These are phyloP conservation scores for Sebastes trivittatus DNA, from an alignment of 2,797 vertebrate species.

Conservation along the genomic window DNA sequence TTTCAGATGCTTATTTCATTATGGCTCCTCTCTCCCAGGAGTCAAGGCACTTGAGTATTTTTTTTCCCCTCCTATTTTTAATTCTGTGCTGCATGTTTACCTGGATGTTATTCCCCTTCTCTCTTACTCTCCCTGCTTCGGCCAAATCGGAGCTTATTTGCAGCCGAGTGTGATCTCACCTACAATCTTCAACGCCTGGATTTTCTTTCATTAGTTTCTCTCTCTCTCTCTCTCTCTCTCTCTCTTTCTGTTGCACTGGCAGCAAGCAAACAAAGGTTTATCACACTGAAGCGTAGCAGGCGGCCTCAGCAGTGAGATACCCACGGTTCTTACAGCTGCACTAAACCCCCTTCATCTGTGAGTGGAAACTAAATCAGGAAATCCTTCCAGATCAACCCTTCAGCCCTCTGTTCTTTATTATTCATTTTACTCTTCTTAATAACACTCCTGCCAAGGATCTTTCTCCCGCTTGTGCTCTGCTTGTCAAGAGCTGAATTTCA, in stretches of 20 bases:
- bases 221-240: background rate
- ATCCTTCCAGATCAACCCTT: constrained; percentile 36
- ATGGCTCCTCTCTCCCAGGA: constrained; percentile 68
- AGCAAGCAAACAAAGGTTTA: constrained; percentile 61
- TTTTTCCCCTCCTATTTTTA: constrained; percentile 4
- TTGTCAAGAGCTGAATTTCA: constrained; percentile 15
- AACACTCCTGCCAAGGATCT: constrained; percentile 32
- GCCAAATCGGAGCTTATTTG: constrained; percentile 49
- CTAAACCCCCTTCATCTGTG: constrained; percentile 48
- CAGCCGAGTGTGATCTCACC: constrained; percentile 46
- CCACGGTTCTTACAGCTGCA: constrained; percentile 1
- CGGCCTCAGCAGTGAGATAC: constrained; percentile 34
- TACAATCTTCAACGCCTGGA: constrained; percentile 37
- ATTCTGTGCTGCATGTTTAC: constrained; percentile 60
- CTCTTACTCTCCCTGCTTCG: background rate
- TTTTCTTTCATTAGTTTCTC: constrained; percentile 62
- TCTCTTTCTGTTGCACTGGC: constrained; percentile 12
- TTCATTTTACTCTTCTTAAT: constrained; percentile 63
- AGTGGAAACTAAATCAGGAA: constrained; percentile 49
- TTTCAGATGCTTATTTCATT: constrained; percentile 81
- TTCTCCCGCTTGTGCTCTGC: constrained; percentile 3
- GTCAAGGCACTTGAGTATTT: constrained; percentile 37
- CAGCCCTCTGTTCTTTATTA: constrained; percentile 42
- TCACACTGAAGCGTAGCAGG: constrained; percentile 32
- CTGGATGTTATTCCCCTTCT: constrained; percentile 51